These are phyloP conservation scores for Lasiurus borealis DNA, from an alignment of 2,113 vertebrate species.

Conservation along the genomic window DNA sequence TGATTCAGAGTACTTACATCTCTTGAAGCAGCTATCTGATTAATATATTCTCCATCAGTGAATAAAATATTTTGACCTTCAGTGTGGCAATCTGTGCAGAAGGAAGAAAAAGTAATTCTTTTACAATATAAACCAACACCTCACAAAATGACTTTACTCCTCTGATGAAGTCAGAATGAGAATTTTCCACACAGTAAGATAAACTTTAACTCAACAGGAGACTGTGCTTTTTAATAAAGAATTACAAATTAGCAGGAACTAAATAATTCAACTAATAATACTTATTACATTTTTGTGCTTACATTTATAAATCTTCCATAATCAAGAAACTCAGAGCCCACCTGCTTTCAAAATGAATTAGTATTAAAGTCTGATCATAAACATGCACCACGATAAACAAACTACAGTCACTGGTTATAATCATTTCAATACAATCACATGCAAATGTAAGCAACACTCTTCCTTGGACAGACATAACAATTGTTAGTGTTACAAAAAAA, in stretches of 20 bases:
- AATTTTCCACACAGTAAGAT: conserved; percentile 70
- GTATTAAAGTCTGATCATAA: conserved; percentile 65
- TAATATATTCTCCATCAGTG: conserved; percentile 98
- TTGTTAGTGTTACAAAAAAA: conserved; percentile 80
- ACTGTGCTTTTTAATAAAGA: conserved; percentile 70
- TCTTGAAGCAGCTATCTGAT: conserved; percentile 99
- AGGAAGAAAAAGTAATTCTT: conserved; percentile 71
- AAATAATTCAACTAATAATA: conserved; percentile 64
- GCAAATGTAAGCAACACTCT: conserved; percentile 75
- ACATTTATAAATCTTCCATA: conserved; percentile 69
- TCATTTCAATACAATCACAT: conserved; percentile 81
- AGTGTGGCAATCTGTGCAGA: conserved; percentile 92
- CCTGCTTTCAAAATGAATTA: conserved; percentile 74
- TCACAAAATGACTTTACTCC: conserved; percentile 70
- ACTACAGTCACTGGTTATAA: conserved; percentile 69
- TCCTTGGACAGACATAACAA: conserved; percentile 63
- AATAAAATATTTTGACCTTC: conserved; percentile 99
- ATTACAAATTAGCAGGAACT: conserved; percentile 70
- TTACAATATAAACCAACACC: conserved; percentile 58
- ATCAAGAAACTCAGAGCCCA: conserved; percentile 58
- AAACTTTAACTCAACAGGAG: conserved; percentile 74
- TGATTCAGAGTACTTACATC: conserved; percentile 90
- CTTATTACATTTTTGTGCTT: conserved; percentile 43
- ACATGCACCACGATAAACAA: conserved; percentile 78
- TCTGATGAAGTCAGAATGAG: conserved; percentile 79